These are phyloP conservation scores for Ailuropoda melanoleuca DNA, from an alignment of 2,113 vertebrate genomes.

Conservation along the genomic window DNA sequence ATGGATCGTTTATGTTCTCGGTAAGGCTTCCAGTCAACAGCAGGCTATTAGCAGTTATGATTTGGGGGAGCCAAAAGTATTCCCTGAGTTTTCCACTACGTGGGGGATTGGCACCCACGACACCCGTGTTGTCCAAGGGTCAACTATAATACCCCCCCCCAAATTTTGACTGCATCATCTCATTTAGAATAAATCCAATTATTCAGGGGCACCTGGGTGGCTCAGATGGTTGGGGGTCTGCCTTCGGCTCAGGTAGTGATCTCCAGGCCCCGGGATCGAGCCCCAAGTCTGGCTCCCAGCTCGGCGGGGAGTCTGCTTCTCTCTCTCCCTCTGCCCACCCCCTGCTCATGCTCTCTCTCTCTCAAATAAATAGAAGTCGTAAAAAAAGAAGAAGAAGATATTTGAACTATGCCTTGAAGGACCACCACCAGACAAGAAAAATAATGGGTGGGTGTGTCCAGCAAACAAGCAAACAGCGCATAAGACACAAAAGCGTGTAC, in stretches of 20 bases:
- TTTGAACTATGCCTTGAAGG: not conserved
- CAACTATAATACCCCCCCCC: not conserved
- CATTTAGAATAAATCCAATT: not conserved
- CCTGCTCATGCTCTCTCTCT: not conserved
- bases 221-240: not conserved
- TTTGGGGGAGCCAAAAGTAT: not conserved
- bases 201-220: not conserved
- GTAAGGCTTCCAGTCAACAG: not conserved
- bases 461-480: not conserved
- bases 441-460: not conserved
- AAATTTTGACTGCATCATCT: not conserved
- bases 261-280: not conserved
- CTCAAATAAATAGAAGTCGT: not conserved
- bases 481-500: not conserved
- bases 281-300: not conserved
- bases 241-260: not conserved
- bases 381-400: not conserved
- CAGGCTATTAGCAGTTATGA: not conserved
- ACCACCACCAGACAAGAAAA: not conserved
- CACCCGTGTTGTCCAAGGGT: not conserved
- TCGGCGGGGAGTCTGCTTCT: not conserved
- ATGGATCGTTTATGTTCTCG: not conserved
- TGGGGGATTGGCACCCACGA: not conserved
- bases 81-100: not conserved
- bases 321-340: not conserved